phyloP scores from a whole-genome alignment of 2,888 invertebrate genomes.

The Catocala fraxini region DNA sequence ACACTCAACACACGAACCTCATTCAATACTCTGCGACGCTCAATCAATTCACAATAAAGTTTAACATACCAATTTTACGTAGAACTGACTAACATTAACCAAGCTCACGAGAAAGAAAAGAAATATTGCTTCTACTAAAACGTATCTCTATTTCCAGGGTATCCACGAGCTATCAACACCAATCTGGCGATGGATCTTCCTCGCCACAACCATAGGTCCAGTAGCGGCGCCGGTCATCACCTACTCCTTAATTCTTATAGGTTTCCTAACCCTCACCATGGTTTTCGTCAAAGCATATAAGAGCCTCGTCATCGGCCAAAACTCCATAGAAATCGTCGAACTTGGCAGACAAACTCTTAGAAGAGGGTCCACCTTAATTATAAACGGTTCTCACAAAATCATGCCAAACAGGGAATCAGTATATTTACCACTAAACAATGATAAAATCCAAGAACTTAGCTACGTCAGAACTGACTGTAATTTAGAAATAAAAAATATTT shows the following conservation, averaged over 20 bases:
- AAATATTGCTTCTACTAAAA: no score
- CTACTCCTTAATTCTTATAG: constrained; percentile 91
- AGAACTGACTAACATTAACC: no score
- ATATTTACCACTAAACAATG: constrained; percentile 64
- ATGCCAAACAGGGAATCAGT: constrained; percentile 86
- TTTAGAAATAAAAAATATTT: constrained; percentile 66
- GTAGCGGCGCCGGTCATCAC: constrained; percentile 90
- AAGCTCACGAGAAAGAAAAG: no score
- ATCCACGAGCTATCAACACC: constrained; percentile 92
- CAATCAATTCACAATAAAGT: no score
- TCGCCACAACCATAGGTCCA: constrained; percentile 93
- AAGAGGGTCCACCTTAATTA: constrained; percentile 89
- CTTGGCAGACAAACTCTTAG: constrained; percentile 91
- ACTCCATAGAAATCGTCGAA: constrained; percentile 92
- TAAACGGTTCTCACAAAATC: constrained; percentile 87
- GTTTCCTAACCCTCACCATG: constrained; percentile 89
- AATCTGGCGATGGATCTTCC: constrained; percentile 93
- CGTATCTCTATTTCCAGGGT: constrained; percentile 83
- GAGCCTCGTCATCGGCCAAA: constrained; percentile 90
- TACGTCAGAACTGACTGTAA: constrained; percentile 58
- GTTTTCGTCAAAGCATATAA: constrained; percentile 93
- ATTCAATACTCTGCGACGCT: no score
- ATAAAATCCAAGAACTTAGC: constrained; percentile 63
- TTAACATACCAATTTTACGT: no score
- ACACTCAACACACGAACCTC: no score